Conservation (phyloP, 2,113 vertebrate genomes). For the Argyrosomus japonicus region DNA sequence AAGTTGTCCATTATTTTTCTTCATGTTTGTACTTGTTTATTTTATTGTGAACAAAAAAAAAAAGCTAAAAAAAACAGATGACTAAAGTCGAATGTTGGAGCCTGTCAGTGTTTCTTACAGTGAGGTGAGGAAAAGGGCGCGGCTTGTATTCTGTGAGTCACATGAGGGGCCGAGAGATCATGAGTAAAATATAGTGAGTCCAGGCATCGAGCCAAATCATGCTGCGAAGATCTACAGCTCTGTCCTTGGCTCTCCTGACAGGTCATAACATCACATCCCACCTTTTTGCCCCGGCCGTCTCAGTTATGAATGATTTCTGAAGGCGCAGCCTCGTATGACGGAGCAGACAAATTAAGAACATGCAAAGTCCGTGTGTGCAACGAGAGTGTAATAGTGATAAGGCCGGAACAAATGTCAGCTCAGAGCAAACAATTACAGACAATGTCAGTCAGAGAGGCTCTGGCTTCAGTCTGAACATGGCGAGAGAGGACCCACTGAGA, state of each 20-base stretch:
- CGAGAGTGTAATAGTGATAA: constrained; percentile 5
- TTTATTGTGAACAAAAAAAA: constrained; percentile 10
- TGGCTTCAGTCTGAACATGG: constrained; percentile 9
- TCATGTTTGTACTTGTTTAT: not conserved
- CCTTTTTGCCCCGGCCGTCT: not conserved
- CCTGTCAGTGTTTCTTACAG: not conserved
- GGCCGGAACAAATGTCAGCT: constrained; percentile 27
- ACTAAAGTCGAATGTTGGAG: constrained; percentile 6
- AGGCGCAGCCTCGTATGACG: not conserved
- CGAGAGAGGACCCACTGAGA: constrained; percentile 12
- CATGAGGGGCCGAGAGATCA: not conserved
- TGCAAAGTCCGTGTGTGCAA: not conserved
- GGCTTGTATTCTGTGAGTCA: not conserved
- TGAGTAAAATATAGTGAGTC: constrained; percentile 4
- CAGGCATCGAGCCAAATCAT: not conserved
- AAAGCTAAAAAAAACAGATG: not conserved
- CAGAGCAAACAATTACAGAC: constrained; percentile 35
- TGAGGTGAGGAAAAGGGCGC: not conserved
- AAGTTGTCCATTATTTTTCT: constrained; percentile 10
- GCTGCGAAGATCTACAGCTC: constrained; percentile 31
- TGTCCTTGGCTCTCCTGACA: constrained; percentile 16
- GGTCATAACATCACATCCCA: not conserved
- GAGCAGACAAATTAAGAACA: constrained; percentile 5
- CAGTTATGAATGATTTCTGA: constrained; percentile 1
- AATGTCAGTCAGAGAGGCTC: constrained; percentile 35